phyloP scores from a whole-genome alignment of 2,888 invertebrate species.

The Scaptomyza polygonia region DNA sequence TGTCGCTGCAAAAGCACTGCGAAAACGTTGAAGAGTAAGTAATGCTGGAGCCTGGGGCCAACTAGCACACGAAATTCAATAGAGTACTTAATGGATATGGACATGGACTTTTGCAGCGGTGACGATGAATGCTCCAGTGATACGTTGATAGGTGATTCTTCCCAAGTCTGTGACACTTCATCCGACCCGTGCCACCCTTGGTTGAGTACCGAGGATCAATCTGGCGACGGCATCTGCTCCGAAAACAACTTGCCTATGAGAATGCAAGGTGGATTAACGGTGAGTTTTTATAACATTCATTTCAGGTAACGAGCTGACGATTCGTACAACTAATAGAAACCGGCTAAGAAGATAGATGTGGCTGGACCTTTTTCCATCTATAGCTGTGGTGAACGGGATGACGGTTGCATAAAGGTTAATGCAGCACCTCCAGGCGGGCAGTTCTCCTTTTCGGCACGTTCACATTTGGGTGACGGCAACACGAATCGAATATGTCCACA shows the following conservation, averaged over 20 bases:
- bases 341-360: conserved; percentile 37
- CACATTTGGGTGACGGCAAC: conserved; percentile 48
- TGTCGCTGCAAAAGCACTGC: conserved; percentile 49
- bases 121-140: conserved; percentile 9
- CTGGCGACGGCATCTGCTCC: conserved; percentile 3
- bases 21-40: conserved; percentile 58
- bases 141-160: conserved; percentile 3
- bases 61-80: conserved; percentile 47
- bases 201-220: conserved; percentile 26
- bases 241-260: not conserved
- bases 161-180: conserved; percentile 10
- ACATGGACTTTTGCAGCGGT: conserved; percentile 50
- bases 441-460: conserved; percentile 21
- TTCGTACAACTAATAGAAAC: not conserved
- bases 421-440: conserved; percentile 38
- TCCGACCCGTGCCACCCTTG: conserved; percentile 61
- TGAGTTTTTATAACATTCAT: conserved; percentile 15
- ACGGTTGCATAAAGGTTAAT: conserved; percentile 31
- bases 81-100: conserved; percentile 44
- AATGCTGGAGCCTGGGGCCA: conserved; percentile 44
- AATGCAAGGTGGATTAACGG: conserved; percentile 20
- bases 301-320: not conserved
- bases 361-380: conserved; percentile 61
- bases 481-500: conserved; percentile 44
- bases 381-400: not conserved